Evolutionary conservation across 2,797 vertebrate genomes (phyloP).

Genomic region (Emys orbicularis): DNA sequence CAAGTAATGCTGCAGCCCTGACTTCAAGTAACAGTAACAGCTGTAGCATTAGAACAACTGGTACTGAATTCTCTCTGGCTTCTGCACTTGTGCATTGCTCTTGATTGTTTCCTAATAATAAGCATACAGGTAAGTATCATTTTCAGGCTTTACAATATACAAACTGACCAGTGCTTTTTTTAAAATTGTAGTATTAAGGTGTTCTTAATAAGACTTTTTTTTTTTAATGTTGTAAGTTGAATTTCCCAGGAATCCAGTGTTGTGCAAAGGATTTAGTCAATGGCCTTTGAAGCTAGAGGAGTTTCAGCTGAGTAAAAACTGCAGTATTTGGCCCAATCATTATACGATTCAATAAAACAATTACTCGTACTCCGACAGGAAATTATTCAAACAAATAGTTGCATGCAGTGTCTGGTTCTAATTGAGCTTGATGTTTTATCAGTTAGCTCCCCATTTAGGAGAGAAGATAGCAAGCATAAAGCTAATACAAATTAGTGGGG

Average conservation of each 20-base stretch:
- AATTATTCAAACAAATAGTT: conserved; percentile 15
- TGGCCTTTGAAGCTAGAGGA: not conserved
- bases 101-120: not conserved
- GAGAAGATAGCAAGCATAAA: conserved; percentile 43
- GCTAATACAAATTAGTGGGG: conserved; percentile 5
- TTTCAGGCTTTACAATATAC: not conserved
- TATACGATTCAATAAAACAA: conserved; percentile 27
- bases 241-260: not conserved
- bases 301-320: not conserved
- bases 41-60: not conserved
- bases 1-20: not conserved
- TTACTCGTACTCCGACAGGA: not conserved
- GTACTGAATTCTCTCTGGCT: not conserved
- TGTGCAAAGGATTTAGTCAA: not conserved
- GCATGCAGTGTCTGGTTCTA: conserved; percentile 34
- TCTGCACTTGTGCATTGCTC: not conserved
- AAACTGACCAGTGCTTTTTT: not conserved
- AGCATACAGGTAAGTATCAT: not conserved
- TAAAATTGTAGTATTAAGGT: not conserved
- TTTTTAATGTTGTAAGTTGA: not conserved
- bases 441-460: conserved; percentile 41
- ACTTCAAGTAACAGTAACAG: not conserved
- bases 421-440: conserved; percentile 44
- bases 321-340: not conserved
- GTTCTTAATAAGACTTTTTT: not conserved